phyloP scores from a whole-genome alignment of 1,140 invertebrate species.

The Anastrepha obliqua region DNA sequence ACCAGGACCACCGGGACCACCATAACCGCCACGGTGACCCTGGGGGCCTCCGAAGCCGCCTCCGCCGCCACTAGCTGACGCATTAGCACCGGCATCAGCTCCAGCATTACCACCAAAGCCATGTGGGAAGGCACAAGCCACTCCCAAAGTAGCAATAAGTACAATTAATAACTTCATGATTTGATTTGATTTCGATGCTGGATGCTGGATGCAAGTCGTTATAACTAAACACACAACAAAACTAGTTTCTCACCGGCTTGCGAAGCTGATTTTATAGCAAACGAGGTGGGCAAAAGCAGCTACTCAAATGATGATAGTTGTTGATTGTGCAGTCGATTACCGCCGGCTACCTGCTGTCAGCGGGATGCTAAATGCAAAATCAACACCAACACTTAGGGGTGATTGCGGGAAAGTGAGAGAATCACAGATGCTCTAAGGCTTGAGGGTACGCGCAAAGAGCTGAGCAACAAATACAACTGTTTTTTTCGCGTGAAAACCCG shows the following conservation, averaged over 20 bases:
- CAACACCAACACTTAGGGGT: not conserved
- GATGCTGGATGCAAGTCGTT: not conserved
- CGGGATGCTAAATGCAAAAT: not conserved
- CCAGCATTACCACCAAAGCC: not conserved
- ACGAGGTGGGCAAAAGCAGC: not conserved
- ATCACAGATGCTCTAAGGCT: not conserved
- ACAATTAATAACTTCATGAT: constrained; percentile 39
- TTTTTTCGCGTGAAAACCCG: no score
- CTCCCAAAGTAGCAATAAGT: constrained; percentile 1
- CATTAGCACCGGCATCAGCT: constrained; percentile 23
- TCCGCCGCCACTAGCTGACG: constrained; percentile 14
- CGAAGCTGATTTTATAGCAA: constrained; percentile 20
- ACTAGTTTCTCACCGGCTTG: not conserved
- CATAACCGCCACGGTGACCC: constrained; percentile 19
- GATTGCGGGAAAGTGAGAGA: not conserved
- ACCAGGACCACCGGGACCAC: constrained; percentile 37
- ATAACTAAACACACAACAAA: constrained; percentile 7
- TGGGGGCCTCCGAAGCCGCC: constrained; percentile 46
- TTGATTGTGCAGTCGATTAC: not conserved
- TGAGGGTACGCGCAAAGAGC: not conserved
- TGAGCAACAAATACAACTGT: not conserved
- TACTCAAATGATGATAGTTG: not conserved
- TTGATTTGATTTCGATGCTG: not conserved
- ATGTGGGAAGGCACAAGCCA: not conserved
- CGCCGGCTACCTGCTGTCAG: not conserved